Evolutionary conservation across 2,888 invertebrate species (phyloP), one percentile per base, ranked within the genome.

Genomic region (Scaptodrosophila latifasciaeformis): DNA sequence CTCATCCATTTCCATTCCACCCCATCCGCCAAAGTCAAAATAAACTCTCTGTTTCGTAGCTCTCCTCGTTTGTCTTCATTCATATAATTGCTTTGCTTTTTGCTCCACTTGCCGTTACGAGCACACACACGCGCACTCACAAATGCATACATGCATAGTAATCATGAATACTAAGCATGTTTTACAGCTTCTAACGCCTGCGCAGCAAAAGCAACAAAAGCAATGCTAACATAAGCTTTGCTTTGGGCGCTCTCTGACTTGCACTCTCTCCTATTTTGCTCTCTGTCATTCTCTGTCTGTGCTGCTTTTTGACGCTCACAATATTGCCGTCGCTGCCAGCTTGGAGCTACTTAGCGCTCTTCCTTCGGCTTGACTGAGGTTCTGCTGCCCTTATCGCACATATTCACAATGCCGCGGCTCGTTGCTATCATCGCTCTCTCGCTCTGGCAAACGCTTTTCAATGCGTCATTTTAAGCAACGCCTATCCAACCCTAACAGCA

Each of bases 71-170:
- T 51, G 31, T 34, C 52, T 48, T 48, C 70, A 72, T 56, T 53
- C 58, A 67, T 49, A 58, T 56, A 62, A 54, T 55, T 62, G 52
- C 70, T 74, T 19, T 54, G 70, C 52, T 66, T 56, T 63, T 49
- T 78, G 71, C 72, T 76, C 68, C 48, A 79, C 46, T 69, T 72
- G 72, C 76, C 69, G 72, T 66, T 78, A 71, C 67, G n/a, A n/a
- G n/a, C n/a, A 65, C 49, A n/a, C n/a, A 5, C 24, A 3, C 24
- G 24, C 24, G 24, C 24, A 7, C 24, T 24, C 24, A 3, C 24
- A 24, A 7, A 24, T 3, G n/a, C 24, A 24, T 7, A 5, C 24
- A 24, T 7, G 3, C 24, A 24, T 24, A 24, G 24, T 5, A 67
- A 60, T 67, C 60, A 65, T 67, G 67, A 65, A 67, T 50, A 68